Evolutionary conservation across 2,888 invertebrate genomes (phyloP), one percentile per base, ranked within the genome.

Genomic region (Lysandra bellargus): DNA sequence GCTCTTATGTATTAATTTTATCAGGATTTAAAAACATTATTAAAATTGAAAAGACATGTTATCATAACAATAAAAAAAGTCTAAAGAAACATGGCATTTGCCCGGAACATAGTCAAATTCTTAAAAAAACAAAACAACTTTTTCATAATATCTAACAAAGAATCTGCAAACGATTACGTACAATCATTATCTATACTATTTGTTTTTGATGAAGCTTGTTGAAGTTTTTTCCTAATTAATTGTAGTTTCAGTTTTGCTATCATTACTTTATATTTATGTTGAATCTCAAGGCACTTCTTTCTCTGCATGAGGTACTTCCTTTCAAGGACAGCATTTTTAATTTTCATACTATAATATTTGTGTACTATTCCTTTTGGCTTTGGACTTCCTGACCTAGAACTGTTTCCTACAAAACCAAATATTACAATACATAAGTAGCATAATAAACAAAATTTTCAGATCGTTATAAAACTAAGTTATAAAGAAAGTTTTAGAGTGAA

Each of bases 281-380:
- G 69, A 33, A 69, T 69, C 37, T 69, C 69, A 33, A 69, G 69
- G 33, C 33, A 69, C 69, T 69, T 69, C 5, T 17, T 69, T 69
- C 33, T 69, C 69, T 69, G 69, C 14, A 69, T 69, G 14, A 69
- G 69, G 69, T 33, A 69, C 33, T 69, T 69, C 14, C 69, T 69
- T 69, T 69, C 69, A 17, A 69, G 23, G 4, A 17, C 33, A 23
- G 69, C 33, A 69, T 69, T 69, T 69, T 69, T 14, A 1, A 69
- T 69, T 69, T 69, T 69, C 33, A 69, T 69, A 37, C 23, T 69
- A 14, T 69, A 69, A 69, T 69, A 69, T 69, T 69, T 69, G 14
- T 69, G 33, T 69, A 69, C 33, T 37, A 69, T 33, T 69, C 69
- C 69, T 69, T 69, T 69, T 5, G 2, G 33, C 1, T 69, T 69